Conservation (phyloP, 2,888 invertebrate species). For the Dilophus febrilis region DNA sequence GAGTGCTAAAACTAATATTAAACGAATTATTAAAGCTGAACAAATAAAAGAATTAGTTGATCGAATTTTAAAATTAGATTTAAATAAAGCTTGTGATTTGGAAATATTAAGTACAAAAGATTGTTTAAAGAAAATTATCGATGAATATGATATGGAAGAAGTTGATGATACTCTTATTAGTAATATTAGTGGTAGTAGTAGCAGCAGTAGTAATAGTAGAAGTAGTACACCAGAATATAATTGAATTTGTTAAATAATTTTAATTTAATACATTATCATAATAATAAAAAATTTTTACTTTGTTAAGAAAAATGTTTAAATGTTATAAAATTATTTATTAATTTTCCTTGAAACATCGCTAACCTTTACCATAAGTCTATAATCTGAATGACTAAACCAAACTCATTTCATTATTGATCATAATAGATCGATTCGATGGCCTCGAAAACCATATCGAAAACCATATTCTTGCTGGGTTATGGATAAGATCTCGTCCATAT, state of each 20-base stretch:
- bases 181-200: no score
- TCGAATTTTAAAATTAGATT: conserved; percentile 29
- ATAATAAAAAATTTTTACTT: background rate
- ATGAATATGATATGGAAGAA: conserved; percentile 27
- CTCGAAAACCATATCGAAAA: no score
- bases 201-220: no score
- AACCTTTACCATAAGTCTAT: no score
- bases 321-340: background rate
- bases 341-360: no score
- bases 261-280: background rate
- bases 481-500: no score
- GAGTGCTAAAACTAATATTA: conserved; percentile 2
- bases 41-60: conserved; percentile 31
- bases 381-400: no score
- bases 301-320: background rate
- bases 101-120: conserved; percentile 33
- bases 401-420: no score
- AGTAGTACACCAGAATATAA: no score
- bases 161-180: background rate
- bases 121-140: conserved; percentile 31
- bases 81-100: conserved; percentile 31
- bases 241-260: no score
- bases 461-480: no score
- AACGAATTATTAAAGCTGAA: conserved; percentile 23
- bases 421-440: no score